A percentile compares a stretch with the other conserved stretches of the same genome.
Conservation (phyloP, 2,797 vertebrate genomes). For the Aselliscus stoliczkanus region DNA sequence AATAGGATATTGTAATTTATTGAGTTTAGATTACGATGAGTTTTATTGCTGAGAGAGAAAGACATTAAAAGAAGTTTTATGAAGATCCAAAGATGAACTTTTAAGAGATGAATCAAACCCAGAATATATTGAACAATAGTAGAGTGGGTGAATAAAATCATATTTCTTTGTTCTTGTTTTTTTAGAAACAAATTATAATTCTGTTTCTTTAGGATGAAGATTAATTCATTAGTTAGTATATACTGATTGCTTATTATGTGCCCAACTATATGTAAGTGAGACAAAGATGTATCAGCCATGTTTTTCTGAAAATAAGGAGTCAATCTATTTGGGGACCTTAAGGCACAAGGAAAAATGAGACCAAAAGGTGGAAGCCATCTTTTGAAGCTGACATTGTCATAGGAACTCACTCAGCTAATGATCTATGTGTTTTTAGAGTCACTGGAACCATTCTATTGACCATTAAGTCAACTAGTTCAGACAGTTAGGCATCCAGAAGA, state of each 20-base stretch:
- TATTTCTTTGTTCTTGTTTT: not conserved
- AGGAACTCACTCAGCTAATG: not conserved
- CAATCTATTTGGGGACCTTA: not conserved
- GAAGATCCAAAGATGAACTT: not conserved
- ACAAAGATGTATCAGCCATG: not conserved
- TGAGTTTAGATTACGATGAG: conserved; percentile 14
- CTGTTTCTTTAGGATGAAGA: not conserved
- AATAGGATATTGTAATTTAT: not conserved
- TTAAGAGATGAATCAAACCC: not conserved
- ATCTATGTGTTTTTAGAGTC: not conserved
- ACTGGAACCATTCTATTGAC: not conserved
- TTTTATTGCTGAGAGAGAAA: not conserved
- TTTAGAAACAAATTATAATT: not conserved
- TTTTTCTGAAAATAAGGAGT: not conserved
- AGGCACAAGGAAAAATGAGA: not conserved
- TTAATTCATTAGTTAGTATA: not conserved
- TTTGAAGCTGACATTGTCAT: not conserved
- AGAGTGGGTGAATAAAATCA: not conserved
- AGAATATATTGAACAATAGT: not conserved
- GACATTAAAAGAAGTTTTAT: not conserved
- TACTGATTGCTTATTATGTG: not conserved
- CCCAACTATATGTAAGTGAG: not conserved
- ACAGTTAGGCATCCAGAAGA: not conserved
- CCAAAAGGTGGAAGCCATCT: not conserved
- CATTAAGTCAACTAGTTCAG: not conserved